These are phyloP conservation scores for Tachuris rubrigastra DNA, from an alignment of 2,113 vertebrate species.

Conservation along the genomic window DNA sequence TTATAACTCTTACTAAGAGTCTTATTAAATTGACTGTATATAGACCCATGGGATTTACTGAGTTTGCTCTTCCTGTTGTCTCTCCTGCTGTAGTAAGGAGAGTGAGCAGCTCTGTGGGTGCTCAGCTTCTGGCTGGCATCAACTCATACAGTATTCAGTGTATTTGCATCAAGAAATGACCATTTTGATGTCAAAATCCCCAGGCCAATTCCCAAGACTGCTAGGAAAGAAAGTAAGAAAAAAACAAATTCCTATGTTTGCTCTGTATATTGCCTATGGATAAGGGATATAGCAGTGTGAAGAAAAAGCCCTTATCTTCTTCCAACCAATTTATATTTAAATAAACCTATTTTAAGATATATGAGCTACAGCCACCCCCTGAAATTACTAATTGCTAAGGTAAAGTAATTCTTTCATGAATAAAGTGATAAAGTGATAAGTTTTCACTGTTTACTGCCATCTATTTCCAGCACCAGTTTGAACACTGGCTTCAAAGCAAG, in stretches of 20 bases:
- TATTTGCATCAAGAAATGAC: neutral
- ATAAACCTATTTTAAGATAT: slow-evolving; percentile 7
- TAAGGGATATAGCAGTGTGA: neutral
- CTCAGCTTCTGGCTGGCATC: neutral
- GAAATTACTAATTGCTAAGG: slow-evolving; percentile 50
- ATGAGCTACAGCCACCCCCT: neutral
- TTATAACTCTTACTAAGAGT: neutral
- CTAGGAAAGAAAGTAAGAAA: neutral
- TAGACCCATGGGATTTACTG: neutral
- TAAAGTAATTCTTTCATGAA: slow-evolving; percentile 55
- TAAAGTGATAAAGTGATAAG: slow-evolving; percentile 37
- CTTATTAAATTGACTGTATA: neutral
- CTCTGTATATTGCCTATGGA: neutral
- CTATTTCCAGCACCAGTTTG: slow-evolving; percentile 4
- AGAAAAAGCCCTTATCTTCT: neutral
- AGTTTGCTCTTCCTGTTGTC: neutral
- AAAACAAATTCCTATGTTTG: neutral
- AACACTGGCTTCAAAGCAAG: slow-evolving; percentile 39
- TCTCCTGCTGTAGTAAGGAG: neutral
- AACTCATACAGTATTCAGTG: neutral
- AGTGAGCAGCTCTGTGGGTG: fast-evolving
- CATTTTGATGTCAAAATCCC: neutral
- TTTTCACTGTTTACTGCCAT: slow-evolving; percentile 1
- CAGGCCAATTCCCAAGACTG: neutral
- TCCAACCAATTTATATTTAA: slow-evolving; percentile 38